Evolutionary conservation across 2,888 invertebrate genomes (phyloP), one percentile per base, ranked within the genome.

Genomic region (Odontothrips loti): DNA sequence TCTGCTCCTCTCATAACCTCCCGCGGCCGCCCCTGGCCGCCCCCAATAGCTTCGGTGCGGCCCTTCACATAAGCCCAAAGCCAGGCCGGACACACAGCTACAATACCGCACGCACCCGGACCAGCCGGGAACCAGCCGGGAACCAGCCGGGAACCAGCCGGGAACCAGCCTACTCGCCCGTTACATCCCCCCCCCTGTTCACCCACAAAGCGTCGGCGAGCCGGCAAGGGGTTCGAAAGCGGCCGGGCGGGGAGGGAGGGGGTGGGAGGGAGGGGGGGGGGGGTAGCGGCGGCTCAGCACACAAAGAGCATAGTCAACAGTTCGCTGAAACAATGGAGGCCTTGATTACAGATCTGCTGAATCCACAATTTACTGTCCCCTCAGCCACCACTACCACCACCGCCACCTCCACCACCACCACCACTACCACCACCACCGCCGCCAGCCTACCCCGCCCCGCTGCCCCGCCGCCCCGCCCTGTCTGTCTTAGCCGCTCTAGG

Each of bases 261-360:
- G 68, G 23, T 23, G 23, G n/a, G 23, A 11, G 68, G n/a, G 23
- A 23, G 68, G 63, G 63, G n/a, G n/a, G n/a, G n/a, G 20, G 23
- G n/a, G 23, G n/a, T n/a, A n/a, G 68, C 68, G 23, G 68, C 68
- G 68, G 68, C 68, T 68, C 68, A 68, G 68, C 68, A 68, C 68
- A 68, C 68, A 68, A 68, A 68, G 68, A 68, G 68, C 68, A 68
- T 68, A 68, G 68, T 68, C 68, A 68, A 68, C 68, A 68, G 68
- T 68, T 68, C 68, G 68, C 68, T 68, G 68, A 68, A 68, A 68
- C 68, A 68, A 68, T 68, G 68, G 68, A 68, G 68, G 68, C 68
- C 68, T 68, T 68, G 68, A 68, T 68, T 68, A 68, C 68, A 68
- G 68, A 68, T 68, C 68, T 68, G 68, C 68, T 68, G 68, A 68